These are phyloP conservation scores for Mormyrus hasselquistii DNA, from an alignment of 2,797 vertebrate genomes.

Conservation along the genomic window DNA sequence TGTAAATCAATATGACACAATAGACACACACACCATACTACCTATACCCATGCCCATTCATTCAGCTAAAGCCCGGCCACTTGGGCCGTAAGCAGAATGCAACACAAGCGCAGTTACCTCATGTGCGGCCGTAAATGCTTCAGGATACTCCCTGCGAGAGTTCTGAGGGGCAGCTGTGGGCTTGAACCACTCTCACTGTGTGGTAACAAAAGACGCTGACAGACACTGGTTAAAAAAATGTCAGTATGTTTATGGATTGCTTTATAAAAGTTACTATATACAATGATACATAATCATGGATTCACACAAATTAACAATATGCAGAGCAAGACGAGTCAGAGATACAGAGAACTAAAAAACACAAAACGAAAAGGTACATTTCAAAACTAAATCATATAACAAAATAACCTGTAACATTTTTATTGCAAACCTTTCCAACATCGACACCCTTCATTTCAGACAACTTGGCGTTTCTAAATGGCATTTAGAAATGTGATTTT, in stretches of 20 bases:
- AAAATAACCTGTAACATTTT: constrained; percentile 38
- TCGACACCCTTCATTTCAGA: constrained; percentile 29
- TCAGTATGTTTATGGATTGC: constrained; percentile 84
- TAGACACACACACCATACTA: not conserved
- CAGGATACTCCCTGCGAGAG: not conserved
- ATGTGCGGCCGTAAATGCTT: not conserved
- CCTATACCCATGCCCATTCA: not conserved
- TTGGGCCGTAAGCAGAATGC: not conserved
- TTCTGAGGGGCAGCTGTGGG: not conserved
- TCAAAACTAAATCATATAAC: constrained; percentile 44
- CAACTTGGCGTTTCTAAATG: constrained; percentile 3
- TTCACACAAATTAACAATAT: constrained; percentile 81
- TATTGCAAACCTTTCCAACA: constrained; percentile 52
- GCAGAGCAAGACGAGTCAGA: constrained; percentile 75
- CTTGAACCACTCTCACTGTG: not conserved
- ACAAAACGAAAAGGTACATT: constrained; percentile 55
- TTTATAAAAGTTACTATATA: constrained; percentile 89
- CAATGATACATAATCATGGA: constrained; percentile 84
- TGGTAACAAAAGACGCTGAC: constrained; percentile 45
- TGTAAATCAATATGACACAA: not conserved
- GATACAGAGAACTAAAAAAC: constrained; percentile 61
- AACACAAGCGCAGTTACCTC: not conserved
- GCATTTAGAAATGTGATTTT: not conserved
- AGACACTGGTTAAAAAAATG: constrained; percentile 71
- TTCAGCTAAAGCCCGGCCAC: not conserved